Evolutionary conservation across 2,113 vertebrate species (phyloP), one percentile per base, ranked within the genome.

Genomic region (Grus americana): DNA sequence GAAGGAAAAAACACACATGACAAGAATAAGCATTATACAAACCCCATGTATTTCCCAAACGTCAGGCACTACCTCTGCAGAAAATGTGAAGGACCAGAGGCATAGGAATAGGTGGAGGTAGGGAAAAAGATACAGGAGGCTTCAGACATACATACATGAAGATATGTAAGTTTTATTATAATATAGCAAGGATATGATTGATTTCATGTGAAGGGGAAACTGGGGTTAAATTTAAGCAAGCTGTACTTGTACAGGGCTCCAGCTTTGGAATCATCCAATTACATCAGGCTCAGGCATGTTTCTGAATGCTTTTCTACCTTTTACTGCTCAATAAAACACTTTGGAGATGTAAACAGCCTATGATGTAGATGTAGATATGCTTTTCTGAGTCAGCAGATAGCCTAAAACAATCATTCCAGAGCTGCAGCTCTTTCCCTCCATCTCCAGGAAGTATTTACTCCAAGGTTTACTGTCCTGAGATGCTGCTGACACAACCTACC

Each of bases 221-320:
- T 42, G 8, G 4, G 46, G 22, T 23, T 88, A 52, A 71, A 89
- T 79, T 89, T 81, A 52, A 68, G 57, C 57, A 91, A 79, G 29
- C 27, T 75, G 20, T 8, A 49, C 10, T 75, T 59, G 13, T 68
- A 89, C 54, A 85, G 46, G 36, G 22, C 49, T 84, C 34, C 52
- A 42, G n/a, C 46, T 92, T 75, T 72, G 40, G 62, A 92, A 49
- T 8, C 40, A 68, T 47, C 8, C 29, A 83, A 68, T 75, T 85
- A 44, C 4, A 49, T 61, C 73, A 81, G 40, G 24, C 32, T 83
- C 42, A 32, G 57, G 19, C 49, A 72, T 93, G 68, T 75, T 68
- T 94, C 90, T 88, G 76, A 84, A 40, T 72, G 46, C 13, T 92
- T 95, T 95, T 89, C 66, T 89, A 23, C n/a, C 32, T 89, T 96